These are phyloP conservation scores for Mormoops blainvillei DNA, from an alignment of 2,113 vertebrate species.

Conservation along the genomic window DNA sequence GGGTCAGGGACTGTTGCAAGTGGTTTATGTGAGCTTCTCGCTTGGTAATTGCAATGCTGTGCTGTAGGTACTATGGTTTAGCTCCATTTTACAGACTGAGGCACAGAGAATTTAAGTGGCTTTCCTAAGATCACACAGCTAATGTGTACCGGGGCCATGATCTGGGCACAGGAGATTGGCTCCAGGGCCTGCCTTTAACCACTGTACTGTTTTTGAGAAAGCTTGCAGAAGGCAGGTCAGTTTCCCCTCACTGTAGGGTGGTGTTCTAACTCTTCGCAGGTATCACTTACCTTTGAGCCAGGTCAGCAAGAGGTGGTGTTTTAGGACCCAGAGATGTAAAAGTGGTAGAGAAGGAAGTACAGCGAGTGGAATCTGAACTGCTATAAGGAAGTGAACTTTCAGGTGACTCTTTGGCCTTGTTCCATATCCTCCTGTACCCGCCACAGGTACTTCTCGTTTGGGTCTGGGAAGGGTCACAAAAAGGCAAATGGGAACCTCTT, in stretches of 20 bases:
- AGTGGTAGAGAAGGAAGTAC: background rate
- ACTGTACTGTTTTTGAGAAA: background rate
- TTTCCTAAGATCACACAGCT: background rate
- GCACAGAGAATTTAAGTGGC: background rate
- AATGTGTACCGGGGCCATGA: background rate
- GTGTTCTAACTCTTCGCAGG: background rate
- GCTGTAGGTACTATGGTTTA: background rate
- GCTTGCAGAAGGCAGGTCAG: background rate
- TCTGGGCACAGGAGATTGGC: background rate
- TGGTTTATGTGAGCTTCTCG: background rate
- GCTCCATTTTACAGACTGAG: background rate
- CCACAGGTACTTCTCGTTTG: background rate
- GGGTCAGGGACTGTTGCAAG: background rate
- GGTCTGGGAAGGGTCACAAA: background rate
- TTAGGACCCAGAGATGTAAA: conserved; percentile 16
- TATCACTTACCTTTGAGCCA: background rate
- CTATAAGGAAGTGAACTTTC: background rate
- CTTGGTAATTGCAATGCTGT: background rate
- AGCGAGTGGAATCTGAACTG: background rate
- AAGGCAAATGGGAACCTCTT: background rate
- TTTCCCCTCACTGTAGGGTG: background rate
- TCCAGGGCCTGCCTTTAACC: background rate
- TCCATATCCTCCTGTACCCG: background rate
- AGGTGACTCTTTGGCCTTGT: background rate
- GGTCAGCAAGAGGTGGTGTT: background rate